Conservation (phyloP, 2,797 vertebrate species). For the Pseudochirops corinnae region DNA sequence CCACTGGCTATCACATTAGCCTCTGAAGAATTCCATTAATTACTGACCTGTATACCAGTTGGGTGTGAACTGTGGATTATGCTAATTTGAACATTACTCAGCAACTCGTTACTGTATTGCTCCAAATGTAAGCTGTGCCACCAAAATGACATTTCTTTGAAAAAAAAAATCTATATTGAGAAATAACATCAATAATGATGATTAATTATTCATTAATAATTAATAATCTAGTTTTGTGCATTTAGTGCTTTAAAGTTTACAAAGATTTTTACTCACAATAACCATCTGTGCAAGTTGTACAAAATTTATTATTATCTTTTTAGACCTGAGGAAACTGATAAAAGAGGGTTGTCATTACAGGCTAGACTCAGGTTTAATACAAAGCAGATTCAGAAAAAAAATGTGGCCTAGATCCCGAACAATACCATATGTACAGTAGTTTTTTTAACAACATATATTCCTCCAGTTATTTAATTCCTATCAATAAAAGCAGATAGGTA, state of each 20-base stretch:
- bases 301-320: not conserved
- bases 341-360: not conserved
- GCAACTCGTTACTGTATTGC: not conserved
- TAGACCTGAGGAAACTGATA: not conserved
- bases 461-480: not conserved
- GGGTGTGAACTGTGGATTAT: not conserved
- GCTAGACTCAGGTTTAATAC: not conserved
- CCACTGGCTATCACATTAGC: not conserved
- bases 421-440: not conserved
- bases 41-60: not conserved
- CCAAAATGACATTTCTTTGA: not conserved
- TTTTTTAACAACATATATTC: not conserved
- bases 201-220: not conserved
- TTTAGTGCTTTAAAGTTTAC: not conserved
- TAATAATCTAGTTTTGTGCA: not conserved
- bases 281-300: not conserved
- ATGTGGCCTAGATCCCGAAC: not conserved
- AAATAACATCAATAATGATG: not conserved
- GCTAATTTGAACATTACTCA: not conserved
- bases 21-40: not conserved
- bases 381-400: not conserved
- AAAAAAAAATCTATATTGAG: not conserved
- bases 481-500: not conserved
- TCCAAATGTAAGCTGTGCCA: not conserved
- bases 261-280: not conserved